Base-by-base conservation (phyloP, 64 coral and sea anemone species). In the Montipora sp. region DNA sequence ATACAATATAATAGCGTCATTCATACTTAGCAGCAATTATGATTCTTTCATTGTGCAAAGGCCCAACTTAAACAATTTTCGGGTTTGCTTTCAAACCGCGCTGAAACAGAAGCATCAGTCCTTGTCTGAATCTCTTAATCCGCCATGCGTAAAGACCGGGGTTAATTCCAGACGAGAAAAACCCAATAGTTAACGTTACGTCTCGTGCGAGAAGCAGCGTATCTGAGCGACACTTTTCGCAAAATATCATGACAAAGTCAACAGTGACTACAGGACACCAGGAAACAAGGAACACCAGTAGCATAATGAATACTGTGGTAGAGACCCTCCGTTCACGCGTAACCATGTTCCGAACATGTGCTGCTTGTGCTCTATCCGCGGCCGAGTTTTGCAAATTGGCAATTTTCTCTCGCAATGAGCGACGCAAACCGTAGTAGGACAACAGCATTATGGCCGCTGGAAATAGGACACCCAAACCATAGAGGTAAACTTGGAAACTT, bases 231-330 rank as follows among this genome's bases (percentile, higher is more conserved):
- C 95, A 98, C 0, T 77, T 24, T 22, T 75, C 8, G 48, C 95
- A 98, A 50, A 98, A 98, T 7, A 98, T 89, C 70, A 98, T 66
- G 5, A 89, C 68, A 65, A 98, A 92, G 44, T 98, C 95, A 2
- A 93, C 88, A 11, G 84, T 27, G 60, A 98, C 95, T 79, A 89
- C 94, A 3, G 95, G 95, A 63, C 95, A 94, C 95, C 95, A 98
- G 48, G 95, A 83, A 55, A 92, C 48, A 6, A 98, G 80, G 80
- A 94, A 98, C 13, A 98, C 95, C n/a, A 94, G 8, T 4, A 98
- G 45, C 95, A 98, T 98, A 9, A 98, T 98, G 16, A 98, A 83
- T 5, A 98, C 95, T 12, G 95, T 98, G 8, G 87, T 94, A n/a
- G 92, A 94, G 20, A 98, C 47, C 24, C 89, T 90, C 23, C 88